Evolutionary conservation across 2,797 vertebrate species (phyloP).

Genomic region (Urophycis tenuis): DNA sequence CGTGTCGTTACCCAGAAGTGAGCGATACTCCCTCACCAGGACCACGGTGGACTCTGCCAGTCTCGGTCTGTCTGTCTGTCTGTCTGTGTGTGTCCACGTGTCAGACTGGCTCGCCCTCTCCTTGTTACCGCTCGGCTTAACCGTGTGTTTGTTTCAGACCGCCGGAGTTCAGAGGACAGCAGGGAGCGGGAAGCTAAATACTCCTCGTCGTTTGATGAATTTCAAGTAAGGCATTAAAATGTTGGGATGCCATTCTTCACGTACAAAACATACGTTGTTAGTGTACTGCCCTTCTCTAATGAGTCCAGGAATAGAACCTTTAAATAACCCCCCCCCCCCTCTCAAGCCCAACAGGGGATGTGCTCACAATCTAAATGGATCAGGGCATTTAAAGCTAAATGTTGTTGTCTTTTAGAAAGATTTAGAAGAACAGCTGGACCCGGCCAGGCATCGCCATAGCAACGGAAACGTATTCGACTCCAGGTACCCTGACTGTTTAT

Average conservation of each 20-base stretch:
- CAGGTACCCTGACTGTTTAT: conserved; percentile 40
- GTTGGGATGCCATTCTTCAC: background rate
- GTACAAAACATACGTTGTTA: background rate
- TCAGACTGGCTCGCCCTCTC: too few species aligned
- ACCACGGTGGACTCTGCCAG: conserved; percentile 47
- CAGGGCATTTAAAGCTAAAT: background rate
- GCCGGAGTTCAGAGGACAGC: conserved; percentile 49
- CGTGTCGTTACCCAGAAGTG: conserved; percentile 54
- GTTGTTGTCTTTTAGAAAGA: conserved; percentile 39
- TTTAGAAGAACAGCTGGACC: conserved; percentile 28
- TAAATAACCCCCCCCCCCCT: too few species aligned
- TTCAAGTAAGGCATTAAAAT: conserved; percentile 47
- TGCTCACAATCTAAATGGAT: background rate
- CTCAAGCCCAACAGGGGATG: background rate
- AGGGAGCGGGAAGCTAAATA: conserved; percentile 48
- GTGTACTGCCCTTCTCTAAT: background rate
- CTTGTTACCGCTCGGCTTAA: too few species aligned
- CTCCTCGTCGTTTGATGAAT: conserved; percentile 59
- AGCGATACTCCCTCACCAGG: conserved; percentile 43
- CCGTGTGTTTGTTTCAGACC: conserved; percentile 48
- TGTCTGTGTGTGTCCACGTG: background rate
- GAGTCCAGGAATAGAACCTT: background rate
- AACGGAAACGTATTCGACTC: conserved; percentile 43
- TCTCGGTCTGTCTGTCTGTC: conserved; percentile 57
- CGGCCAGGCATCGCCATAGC: conserved; percentile 15